A percentile compares a stretch with the other conserved stretches of the same genome.
Conservation (phyloP, 1,140 invertebrate genomes). For the Leucophenga varia region DNA sequence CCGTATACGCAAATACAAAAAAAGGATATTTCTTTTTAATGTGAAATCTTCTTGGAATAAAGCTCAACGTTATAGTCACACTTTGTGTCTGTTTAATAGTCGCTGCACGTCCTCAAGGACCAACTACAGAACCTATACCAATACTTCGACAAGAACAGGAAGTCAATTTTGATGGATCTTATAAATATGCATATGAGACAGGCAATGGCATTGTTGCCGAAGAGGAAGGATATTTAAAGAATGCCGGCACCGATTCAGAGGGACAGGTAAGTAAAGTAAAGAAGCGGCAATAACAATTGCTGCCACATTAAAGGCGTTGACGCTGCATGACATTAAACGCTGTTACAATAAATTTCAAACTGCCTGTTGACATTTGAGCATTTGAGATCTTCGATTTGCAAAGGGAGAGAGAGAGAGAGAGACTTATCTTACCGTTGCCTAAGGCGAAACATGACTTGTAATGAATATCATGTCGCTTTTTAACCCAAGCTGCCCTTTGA, state of each 20-base stretch:
- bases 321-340: neutral
- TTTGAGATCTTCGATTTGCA: neutral
- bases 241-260: slow-evolving; percentile 65
- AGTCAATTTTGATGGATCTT: slow-evolving; percentile 68
- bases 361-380: slow-evolving; percentile 26
- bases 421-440: no score
- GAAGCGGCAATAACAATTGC: neutral
- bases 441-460: no score
- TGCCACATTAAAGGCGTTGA: neutral
- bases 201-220: slow-evolving; percentile 69
- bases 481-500: no score
- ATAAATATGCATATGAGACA: slow-evolving; percentile 65
- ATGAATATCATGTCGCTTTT: no score
- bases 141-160: slow-evolving; percentile 64
- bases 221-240: slow-evolving; percentile 70
- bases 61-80: slow-evolving; percentile 26
- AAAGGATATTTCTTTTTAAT: no score
- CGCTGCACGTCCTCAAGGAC: slow-evolving; percentile 40
- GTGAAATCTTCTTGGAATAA: neutral
- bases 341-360: slow-evolving; percentile 1
- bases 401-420: no score
- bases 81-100: slow-evolving; percentile 15
- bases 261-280: slow-evolving; percentile 45
- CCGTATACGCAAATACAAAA: no score
- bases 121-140: slow-evolving; percentile 60